phyloP scores from a whole-genome alignment of 2,113 vertebrate genomes.

The Passer domesticus region DNA sequence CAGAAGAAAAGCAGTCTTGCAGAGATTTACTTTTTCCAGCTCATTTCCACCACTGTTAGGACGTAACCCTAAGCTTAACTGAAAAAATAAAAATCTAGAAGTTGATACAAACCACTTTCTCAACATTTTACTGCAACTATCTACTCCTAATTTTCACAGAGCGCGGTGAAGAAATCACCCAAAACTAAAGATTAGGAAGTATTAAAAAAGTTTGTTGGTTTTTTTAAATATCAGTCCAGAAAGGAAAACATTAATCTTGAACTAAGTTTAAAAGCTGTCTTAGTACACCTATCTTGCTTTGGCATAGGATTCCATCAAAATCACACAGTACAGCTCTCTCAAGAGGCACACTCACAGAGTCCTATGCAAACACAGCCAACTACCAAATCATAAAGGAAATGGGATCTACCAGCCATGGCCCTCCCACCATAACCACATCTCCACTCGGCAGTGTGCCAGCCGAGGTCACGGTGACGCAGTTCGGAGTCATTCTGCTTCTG shows the following conservation, averaged over 20 bases:
- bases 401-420: background rate
- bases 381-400: background rate
- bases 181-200: background rate
- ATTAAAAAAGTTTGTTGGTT: background rate
- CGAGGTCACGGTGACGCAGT: fast-evolving
- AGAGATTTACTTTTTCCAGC: background rate
- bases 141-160: background rate
- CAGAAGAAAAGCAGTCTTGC: background rate
- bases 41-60: background rate
- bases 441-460: fast-evolving
- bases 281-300: background rate
- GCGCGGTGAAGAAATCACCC: background rate
- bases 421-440: background rate
- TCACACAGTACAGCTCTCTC: background rate
- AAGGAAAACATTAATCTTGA: background rate
- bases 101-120: background rate
- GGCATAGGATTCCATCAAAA: background rate
- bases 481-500: background rate
- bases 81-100: background rate
- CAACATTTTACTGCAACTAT: background rate
- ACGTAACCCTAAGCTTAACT: background rate
- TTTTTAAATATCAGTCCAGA: background rate
- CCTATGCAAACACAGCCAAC: background rate
- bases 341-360: background rate
- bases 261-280: background rate